A percentile compares a stretch with the other conserved stretches of the same genome.
Conservation (phyloP, 2,888 invertebrate genomes). For the Eupithecia pulchellata region DNA sequence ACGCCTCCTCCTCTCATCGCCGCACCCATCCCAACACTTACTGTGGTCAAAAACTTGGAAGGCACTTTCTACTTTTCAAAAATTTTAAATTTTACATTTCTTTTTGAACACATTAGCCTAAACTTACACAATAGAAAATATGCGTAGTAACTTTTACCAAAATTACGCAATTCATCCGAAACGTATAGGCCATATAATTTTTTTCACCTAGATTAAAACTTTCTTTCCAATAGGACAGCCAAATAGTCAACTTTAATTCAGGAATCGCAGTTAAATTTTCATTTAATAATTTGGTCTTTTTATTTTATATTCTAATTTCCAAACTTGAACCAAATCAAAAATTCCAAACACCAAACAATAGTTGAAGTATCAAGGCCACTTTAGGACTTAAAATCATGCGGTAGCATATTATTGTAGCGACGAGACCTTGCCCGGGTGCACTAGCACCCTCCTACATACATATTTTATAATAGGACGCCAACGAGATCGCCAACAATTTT, state of each 20-base stretch:
- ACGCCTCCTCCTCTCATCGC: constrained; percentile 69
- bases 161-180: constrained; percentile 83
- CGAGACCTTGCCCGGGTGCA: constrained; percentile 63
- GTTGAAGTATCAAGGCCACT: constrained; percentile 84
- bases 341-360: constrained; percentile 80
- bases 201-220: constrained; percentile 74
- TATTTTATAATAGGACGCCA: constrained; percentile 65
- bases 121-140: constrained; percentile 86
- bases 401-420: constrained; percentile 73
- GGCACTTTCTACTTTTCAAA: constrained; percentile 92
- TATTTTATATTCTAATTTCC: constrained; percentile 81
- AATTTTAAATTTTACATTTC: constrained; percentile 80
- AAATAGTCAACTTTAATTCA: constrained; percentile 81
- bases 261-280: constrained; percentile 75
- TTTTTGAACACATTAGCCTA: constrained; percentile 92
- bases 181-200: constrained; percentile 82
- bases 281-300: constrained; percentile 80
- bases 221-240: constrained; percentile 84
- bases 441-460: constrained; percentile 51
- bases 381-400: constrained; percentile 80
- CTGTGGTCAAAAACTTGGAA: constrained; percentile 88
- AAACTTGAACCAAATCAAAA: constrained; percentile 81
- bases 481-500: constrained; percentile 77
- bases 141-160: constrained; percentile 85
- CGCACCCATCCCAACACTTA: constrained; percentile 86